Evolutionary conservation across 2,888 invertebrate genomes (phyloP), one percentile per base, ranked within the genome.

Genomic region (Cryptocheilus praepositus): DNA sequence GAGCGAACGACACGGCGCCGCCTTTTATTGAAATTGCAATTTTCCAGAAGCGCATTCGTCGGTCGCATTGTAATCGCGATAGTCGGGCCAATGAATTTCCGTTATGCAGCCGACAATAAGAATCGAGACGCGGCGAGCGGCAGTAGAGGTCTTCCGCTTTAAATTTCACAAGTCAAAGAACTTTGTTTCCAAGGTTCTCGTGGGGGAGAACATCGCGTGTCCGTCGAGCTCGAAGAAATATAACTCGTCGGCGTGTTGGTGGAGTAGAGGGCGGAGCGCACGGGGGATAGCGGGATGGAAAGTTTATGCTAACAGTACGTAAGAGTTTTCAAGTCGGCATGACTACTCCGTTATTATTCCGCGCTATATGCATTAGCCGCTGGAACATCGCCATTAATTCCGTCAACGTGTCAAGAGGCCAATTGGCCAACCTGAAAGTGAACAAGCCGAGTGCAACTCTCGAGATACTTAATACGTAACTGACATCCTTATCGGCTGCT

Each of bases 161-260:
- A 68, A 73, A 76, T 73, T 61, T 56, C 58, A 18, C 66, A 55
- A 51, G 52, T 61, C 64, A 53, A 49, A 69, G 59, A 73, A 71
- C 59, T 73, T 70, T 56, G 64, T 63, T 64, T 18, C 22, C 67
- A 64, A 67, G 71, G 74, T 69, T 67, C 70, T 73, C 65, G 70
- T 60, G 62, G 57, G 59, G 54, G 55, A 51, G 46, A 55, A 64
- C 67, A 75, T 74, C 75, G 78, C 70, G 78, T 77, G 68, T 67
- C 70, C 73, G 78, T 70, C 65, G 75, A 75, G 70, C 64, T 65
- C 69, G 69, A 75, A 73, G 77, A 78, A 78, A 75, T 65, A 66
- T 71, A 75, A 75, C 66, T 63, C 60, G 59, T 36, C 11, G 56
- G 59, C n/a, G 58, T 7, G 22, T 4, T 22, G 19, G 57, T n/a